Percentiles rank a stretch among this genome's conserved stretches.
These are phyloP conservation scores for Danio tinwini DNA, from an alignment of 2,797 vertebrate species.

Conservation along the genomic window DNA sequence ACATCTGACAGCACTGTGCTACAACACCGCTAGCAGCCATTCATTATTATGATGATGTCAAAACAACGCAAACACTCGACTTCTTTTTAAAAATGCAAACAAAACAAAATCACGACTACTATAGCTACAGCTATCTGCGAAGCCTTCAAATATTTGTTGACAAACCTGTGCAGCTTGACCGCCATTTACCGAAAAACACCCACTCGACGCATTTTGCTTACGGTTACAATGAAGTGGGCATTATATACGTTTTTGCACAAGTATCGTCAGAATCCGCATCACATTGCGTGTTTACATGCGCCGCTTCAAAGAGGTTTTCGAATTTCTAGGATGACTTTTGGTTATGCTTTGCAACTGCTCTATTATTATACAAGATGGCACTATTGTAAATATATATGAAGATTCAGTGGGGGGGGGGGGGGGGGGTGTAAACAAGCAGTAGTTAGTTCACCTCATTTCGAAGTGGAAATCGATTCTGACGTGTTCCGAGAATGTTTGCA, in stretches of 20 bases:
- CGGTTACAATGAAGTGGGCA: constrained; percentile 69
- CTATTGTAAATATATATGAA: constrained; percentile 48
- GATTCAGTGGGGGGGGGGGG: neutral
- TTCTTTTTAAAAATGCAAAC: constrained; percentile 41
- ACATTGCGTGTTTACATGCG: constrained; percentile 51
- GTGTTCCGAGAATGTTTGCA: constrained; percentile 56
- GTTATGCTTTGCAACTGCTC: constrained; percentile 44
- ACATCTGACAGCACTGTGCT: constrained; percentile 82
- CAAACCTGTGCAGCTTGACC: constrained; percentile 35
- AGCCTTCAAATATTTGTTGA: constrained; percentile 51
- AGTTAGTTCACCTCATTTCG: constrained; percentile 38
- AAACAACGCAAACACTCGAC: constrained; percentile 70
- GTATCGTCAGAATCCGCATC: constrained; percentile 53
- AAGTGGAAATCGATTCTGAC: constrained; percentile 27
- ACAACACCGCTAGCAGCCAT: constrained; percentile 75
- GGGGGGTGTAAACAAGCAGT: neutral
- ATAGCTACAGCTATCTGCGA: constrained; percentile 49
- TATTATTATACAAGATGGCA: constrained; percentile 39
- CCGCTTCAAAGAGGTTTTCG: constrained; percentile 34
- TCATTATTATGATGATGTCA: constrained; percentile 78
- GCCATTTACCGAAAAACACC: constrained; percentile 41
- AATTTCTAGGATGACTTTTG: constrained; percentile 39
- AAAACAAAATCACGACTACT: constrained; percentile 17
- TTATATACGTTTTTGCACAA: constrained; percentile 72
- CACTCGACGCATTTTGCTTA: constrained; percentile 47